Conservation (phyloP, 2,888 invertebrate species). For the Amiota minor region DNA sequence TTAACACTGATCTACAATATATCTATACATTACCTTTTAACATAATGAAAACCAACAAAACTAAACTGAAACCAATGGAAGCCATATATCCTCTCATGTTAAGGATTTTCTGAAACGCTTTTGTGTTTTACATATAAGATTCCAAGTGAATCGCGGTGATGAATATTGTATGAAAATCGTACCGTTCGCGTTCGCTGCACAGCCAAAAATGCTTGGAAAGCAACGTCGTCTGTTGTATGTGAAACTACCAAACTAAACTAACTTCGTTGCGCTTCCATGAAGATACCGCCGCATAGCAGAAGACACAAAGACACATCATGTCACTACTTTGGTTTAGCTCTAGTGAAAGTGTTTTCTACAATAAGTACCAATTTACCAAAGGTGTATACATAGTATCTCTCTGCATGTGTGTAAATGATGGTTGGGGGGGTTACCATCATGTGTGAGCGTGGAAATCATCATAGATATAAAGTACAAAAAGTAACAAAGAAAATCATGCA, state of each 20-base stretch:
- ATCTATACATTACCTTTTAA: no score
- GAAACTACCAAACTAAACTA: conserved; percentile 37
- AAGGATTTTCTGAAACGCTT: no score
- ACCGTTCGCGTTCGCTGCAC: conserved; percentile 53
- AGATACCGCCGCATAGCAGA: conserved; percentile 44
- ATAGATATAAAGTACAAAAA: conserved; percentile 27
- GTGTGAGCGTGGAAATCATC: conserved; percentile 20
- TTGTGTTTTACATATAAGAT: no score
- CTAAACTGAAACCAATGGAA: no score
- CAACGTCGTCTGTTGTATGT: conserved; percentile 55
- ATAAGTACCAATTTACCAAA: conserved; percentile 48
- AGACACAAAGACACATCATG: conserved; percentile 48
- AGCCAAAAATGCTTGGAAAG: conserved; percentile 52
- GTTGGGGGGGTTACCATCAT: not conserved
- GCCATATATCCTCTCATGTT: no score
- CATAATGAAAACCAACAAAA: no score
- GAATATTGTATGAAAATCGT: conserved; percentile 1
- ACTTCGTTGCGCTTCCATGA: conserved; percentile 62
- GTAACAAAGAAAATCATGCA: conserved; percentile 62
- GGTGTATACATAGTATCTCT: not conserved
- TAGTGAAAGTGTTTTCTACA: conserved; percentile 72
- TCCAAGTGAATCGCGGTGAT: no score
- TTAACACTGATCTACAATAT: no score
- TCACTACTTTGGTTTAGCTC: conserved; percentile 56
- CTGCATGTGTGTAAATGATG: not conserved